A percentile compares a stretch with the other conserved stretches of the same genome.
These are phyloP conservation scores for Aplocera efformata DNA, from an alignment of 2,888 invertebrate species.

Conservation along the genomic window DNA sequence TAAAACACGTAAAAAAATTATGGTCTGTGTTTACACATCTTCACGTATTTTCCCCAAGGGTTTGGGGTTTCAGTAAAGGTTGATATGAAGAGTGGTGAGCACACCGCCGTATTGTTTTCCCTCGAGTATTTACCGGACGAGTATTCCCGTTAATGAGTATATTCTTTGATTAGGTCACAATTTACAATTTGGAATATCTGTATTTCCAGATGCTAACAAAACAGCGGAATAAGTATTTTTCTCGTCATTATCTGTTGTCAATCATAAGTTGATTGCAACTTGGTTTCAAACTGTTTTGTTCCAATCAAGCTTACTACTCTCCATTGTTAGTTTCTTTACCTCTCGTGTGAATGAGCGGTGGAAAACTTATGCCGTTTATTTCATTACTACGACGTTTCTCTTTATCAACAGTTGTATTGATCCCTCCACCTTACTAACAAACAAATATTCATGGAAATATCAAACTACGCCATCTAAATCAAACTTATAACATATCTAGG, in stretches of 20 bases:
- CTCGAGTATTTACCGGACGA: no score
- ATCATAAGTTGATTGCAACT: slow-evolving; percentile 14
- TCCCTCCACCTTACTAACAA: not conserved
- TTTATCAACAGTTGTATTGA: slow-evolving; percentile 9
- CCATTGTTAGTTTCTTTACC: slow-evolving; percentile 38
- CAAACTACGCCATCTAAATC: not conserved
- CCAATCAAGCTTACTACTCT: slow-evolving; percentile 42
- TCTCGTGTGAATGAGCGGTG: slow-evolving; percentile 49
- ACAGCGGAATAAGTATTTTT: not conserved
- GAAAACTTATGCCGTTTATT: slow-evolving; percentile 43
- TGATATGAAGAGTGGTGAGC: no score
- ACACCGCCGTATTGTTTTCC: no score
- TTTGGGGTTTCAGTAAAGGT: no score
- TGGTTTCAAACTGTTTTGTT: slow-evolving; percentile 29
- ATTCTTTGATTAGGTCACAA: no score
- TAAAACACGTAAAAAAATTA: no score
- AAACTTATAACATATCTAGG: no score
- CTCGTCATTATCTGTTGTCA: slow-evolving; percentile 6
- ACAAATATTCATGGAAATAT: not conserved
- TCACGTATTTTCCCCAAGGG: no score
- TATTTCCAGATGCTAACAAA: no score
- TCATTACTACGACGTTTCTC: slow-evolving; percentile 44
- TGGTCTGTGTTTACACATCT: no score
- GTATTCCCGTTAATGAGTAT: no score
- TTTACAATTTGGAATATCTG: no score